A percentile compares a stretch with the other conserved stretches of the same genome.
Conservation (phyloP, 2,113 vertebrate genomes). For the Heterocephalus glaber region DNA sequence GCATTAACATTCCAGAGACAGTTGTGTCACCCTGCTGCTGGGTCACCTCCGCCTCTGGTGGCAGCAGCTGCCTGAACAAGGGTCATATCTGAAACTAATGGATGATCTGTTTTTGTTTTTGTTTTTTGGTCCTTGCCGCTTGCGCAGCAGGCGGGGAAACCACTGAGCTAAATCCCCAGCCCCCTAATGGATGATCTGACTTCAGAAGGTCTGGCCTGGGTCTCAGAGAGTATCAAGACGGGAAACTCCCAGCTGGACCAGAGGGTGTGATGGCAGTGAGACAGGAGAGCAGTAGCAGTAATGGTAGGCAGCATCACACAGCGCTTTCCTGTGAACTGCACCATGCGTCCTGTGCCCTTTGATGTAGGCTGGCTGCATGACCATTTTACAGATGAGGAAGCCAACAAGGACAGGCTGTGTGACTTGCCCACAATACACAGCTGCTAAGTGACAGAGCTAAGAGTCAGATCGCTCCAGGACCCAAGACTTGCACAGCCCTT, state of each 20-base stretch:
- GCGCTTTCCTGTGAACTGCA: accelerated
- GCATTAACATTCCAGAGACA: background rate
- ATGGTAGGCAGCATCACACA: accelerated
- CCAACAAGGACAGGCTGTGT: background rate
- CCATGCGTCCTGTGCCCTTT: background rate
- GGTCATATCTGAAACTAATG: constrained; percentile 2
- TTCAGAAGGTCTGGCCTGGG: background rate
- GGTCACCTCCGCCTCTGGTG: background rate
- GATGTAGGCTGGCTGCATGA: background rate
- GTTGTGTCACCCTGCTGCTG: background rate
- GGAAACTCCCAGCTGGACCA: background rate
- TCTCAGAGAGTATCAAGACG: background rate
- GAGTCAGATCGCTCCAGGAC: background rate
- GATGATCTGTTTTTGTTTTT: too few species aligned
- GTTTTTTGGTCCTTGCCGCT: too few species aligned
- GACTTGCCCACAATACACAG: background rate
- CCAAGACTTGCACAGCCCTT: too few species aligned
- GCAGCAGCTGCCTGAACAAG: background rate
- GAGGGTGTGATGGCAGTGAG: background rate
- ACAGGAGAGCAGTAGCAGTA: accelerated
- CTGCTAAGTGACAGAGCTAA: background rate
- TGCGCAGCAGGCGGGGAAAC: too few species aligned
- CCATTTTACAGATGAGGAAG: background rate
- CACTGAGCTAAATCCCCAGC: too few species aligned
- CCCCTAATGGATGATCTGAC: background rate